phyloP scores from a whole-genome alignment of 2,113 vertebrate genomes.

The Notothenia rossii region DNA sequence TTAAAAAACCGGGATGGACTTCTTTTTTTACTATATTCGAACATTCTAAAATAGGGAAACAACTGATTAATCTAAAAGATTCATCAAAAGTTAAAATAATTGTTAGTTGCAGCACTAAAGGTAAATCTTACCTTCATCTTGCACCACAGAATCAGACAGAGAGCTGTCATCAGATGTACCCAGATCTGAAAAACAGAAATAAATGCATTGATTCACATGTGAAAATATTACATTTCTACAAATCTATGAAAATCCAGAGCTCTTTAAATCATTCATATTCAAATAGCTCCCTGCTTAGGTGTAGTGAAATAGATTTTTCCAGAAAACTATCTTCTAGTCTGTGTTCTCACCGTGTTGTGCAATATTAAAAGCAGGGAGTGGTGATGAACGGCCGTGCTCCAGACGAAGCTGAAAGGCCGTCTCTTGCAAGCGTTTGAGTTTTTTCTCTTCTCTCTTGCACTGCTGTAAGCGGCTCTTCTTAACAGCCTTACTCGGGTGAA shows the following conservation, averaged over 20 bases:
- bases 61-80: too few relatives aligned
- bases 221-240: neutral
- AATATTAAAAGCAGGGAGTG: conserved; percentile 74
- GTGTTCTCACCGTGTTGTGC: conserved; percentile 65
- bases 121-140: conserved; percentile 87
- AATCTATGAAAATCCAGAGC: neutral
- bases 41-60: too few relatives aligned
- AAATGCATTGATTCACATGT: neutral
- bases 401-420: conserved; percentile 82
- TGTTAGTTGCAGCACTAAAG: too few relatives aligned
- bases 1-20: too few relatives aligned
- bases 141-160: conserved; percentile 85
- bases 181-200: conserved; percentile 75
- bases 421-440: conserved; percentile 88
- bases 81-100: too few relatives aligned
- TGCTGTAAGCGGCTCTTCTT: conserved; percentile 86
- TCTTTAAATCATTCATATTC: too few relatives aligned
- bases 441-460: conserved; percentile 86
- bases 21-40: too few relatives aligned
- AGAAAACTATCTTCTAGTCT: neutral
- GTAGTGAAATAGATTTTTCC: too few relatives aligned
- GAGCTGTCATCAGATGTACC: conserved; percentile 88
- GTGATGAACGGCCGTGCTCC: conserved; percentile 73
- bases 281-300: too few relatives aligned
- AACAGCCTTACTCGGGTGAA: conserved; percentile 85